phyloP scores from a whole-genome alignment of 1,140 invertebrate genomes.

The Hylaeus anthracinus region DNA sequence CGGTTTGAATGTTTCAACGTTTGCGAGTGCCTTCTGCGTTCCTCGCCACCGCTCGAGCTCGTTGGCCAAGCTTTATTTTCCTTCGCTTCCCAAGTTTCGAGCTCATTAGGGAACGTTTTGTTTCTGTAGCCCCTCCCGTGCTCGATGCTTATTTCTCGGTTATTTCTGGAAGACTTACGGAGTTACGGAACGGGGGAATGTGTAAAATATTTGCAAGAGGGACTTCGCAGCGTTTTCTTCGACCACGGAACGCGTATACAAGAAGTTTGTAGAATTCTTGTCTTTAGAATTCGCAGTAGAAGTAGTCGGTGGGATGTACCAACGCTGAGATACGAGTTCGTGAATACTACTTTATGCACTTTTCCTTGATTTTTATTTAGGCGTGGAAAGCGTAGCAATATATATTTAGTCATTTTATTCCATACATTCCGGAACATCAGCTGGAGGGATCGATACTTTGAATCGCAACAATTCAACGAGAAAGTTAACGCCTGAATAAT shows the following conservation, averaged over 20 bases:
- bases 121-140: background rate
- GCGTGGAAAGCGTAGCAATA: no score
- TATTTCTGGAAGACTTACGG: background rate
- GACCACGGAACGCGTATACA: background rate
- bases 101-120: background rate
- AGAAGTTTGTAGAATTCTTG: background rate
- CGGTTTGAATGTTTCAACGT: constrained; percentile 8
- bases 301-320: background rate
- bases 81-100: background rate
- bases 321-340: no score
- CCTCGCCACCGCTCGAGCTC: background rate
- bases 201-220: background rate
- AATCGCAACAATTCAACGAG: no score
- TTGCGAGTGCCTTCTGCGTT: background rate
- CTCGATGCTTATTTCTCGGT: background rate
- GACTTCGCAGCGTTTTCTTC: background rate
- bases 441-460: no score
- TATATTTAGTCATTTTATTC: no score
- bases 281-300: background rate
- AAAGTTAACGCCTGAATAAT: no score
- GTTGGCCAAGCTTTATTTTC: background rate
- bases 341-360: no score
- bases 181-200: background rate
- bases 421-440: no score
- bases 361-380: no score